These are phyloP conservation scores for Colletes latitarsis DNA, from an alignment of 1,140 invertebrate genomes.

Conservation along the genomic window DNA sequence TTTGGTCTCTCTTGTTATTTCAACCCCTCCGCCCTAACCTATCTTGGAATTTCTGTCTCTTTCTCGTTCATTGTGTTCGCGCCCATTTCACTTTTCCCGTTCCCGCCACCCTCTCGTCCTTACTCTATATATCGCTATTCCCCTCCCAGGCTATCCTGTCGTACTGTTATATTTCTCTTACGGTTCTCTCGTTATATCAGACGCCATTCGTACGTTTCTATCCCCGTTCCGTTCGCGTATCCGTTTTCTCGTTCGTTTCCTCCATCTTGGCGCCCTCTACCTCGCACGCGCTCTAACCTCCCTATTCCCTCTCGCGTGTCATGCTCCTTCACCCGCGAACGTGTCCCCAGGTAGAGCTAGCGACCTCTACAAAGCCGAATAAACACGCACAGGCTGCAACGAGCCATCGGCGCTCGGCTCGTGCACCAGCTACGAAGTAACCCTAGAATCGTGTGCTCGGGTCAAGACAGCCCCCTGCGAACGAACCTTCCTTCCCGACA, in stretches of 20 bases:
- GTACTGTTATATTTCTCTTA: background rate
- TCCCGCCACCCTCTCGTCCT: no score
- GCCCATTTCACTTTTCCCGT: no score
- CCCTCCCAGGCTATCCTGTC: no score
- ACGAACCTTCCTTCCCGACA: background rate
- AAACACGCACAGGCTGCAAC: conserved; percentile 8
- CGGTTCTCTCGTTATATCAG: background rate
- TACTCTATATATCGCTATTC: background rate
- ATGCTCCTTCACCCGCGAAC: conserved; percentile 5
- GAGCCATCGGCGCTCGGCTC: background rate
- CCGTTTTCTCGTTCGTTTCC: background rate
- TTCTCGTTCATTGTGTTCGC: background rate
- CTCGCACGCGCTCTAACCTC: background rate
- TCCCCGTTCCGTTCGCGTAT: background rate
- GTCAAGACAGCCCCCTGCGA: background rate
- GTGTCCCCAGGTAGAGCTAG: conserved; percentile 50
- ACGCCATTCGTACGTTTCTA: background rate
- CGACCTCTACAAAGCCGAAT: conserved; percentile 35
- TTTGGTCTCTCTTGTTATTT: background rate
- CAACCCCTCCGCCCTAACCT: background rate
- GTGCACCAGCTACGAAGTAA: background rate
- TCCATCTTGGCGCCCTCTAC: background rate
- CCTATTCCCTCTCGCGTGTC: background rate
- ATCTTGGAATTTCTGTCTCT: background rate
- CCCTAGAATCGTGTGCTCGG: conserved; percentile 1